Base-by-base conservation (phyloP, 2,888 invertebrate genomes). In the Lutraria lutraria region DNA sequence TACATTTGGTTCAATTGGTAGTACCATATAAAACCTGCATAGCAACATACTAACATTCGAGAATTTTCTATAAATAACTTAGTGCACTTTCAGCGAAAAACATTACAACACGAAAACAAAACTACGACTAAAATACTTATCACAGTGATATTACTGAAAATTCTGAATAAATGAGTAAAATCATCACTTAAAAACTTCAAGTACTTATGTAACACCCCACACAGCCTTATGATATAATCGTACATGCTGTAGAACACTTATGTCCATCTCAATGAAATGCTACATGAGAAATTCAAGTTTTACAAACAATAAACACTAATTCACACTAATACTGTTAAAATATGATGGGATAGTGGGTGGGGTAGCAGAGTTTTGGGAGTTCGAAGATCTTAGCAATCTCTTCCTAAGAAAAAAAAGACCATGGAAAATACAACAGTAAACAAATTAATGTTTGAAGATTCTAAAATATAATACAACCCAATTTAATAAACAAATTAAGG, bases 101-200 rank as follows among this genome's bases (percentile, higher is more conserved):
- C 12, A 25, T 19, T 25, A 68, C 63, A 68, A 68, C 63, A 68
- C 63, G 25, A 68, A 68, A 25, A 19, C n/a, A 63, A 16, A 43
- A 79, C 79, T 43, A 79, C 79, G 2, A 43, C 34, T 79, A 79
- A 21, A 34, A 21, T 79, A 43, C 31, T 52, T 84, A 84, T 84
- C 84, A 84, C 84, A 84, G 84, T 84, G 84, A 25, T 25, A 31
- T 31, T 76, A 76, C 34, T 76, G 29, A 34, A 76, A 76, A 31
- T 84, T 72, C 76, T 76, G 84, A 84, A 76, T 84, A 84, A 84
- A 84, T 84, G 84, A 76, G 43, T 16, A 19, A 72, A 60, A 83
- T 52, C 19, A 68, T 21, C 52, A 52, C 25, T n/a, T 68, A 68
- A 68, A n/a, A 68, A 68, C 63, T 68, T 25, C 12, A 25, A 68